Evolutionary conservation across 1,140 invertebrate species (phyloP).

Genomic region (Dendrolimus kikuchii): DNA sequence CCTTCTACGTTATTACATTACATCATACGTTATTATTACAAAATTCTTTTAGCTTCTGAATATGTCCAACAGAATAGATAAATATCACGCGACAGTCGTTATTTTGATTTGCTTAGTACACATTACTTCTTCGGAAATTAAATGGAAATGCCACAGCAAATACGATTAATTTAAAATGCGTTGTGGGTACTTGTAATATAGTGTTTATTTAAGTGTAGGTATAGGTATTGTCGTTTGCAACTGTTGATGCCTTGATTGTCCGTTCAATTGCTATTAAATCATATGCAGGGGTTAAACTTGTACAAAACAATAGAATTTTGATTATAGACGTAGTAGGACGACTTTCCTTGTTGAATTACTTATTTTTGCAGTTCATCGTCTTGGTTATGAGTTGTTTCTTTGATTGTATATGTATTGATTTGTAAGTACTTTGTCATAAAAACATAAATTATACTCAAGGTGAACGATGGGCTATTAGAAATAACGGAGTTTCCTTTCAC

Average conservation of each 20-base stretch:
- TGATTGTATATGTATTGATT: too few species aligned
- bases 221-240: not conserved
- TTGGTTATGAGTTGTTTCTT: too few species aligned
- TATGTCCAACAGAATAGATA: slow-evolving; percentile 27
- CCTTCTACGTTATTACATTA: slow-evolving; percentile 13
- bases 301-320: too few species aligned
- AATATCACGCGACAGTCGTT: slow-evolving; percentile 43
- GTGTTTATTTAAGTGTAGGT: slow-evolving; percentile 23
- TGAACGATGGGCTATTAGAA: too few species aligned
- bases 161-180: slow-evolving; percentile 41
- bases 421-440: too few species aligned
- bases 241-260: not conserved
- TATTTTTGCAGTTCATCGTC: too few species aligned
- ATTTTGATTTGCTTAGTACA: slow-evolving; percentile 56
- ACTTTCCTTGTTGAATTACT: too few species aligned
- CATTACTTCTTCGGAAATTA: slow-evolving; percentile 28
- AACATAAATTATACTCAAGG: too few species aligned
- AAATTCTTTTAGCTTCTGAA: slow-evolving; percentile 30
- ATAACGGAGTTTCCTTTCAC: too few species aligned
- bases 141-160: slow-evolving; percentile 45
- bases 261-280: too few species aligned
- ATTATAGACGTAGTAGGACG: too few species aligned
- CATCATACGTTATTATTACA: slow-evolving; percentile 7
- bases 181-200: slow-evolving; percentile 28
- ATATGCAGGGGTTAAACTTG: too few species aligned